Base-by-base conservation (phyloP, 2,797 vertebrate species). In the Channa striata region DNA sequence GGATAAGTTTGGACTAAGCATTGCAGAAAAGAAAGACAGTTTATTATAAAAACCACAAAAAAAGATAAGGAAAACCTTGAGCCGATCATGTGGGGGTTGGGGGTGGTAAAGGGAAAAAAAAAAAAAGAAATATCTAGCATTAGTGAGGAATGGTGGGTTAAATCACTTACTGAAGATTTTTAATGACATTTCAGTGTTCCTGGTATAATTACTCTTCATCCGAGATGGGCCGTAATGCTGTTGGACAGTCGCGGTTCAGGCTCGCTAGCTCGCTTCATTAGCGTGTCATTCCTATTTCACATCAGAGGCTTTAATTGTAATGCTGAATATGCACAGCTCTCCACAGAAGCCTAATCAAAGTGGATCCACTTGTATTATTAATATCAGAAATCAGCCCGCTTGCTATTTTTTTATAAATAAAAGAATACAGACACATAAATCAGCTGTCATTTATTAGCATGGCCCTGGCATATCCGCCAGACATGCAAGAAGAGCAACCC, bases 311-410 rank as follows among this genome's bases (percentile, higher is more conserved):
- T 99, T 99, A 99, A 99, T 99, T 99, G 97, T 99, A 97, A 99
- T 98, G 97, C 97, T 96, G 97, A 97, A 98, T 99, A 98, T 99
- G 97, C 96, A 96, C 96, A 95, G 96, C 96, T 96, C 96, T 97
- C 97, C 94, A 95, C 95, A 95, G 96, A 96, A 96, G 95, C 97
- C 97, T 99, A 99, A 99, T 99, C 97, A 99, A 99, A 99, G 97
- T 99, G 96, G 97, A 99, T 98, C 97, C 97, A 98, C 97, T 99
- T 99, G 97, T 99, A 99, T 99, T 99, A 99, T 99, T 99, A 98
- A 99, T 99, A 99, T 97, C 97, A 96, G 96, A 98, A 98, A 99
- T 99, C 97, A 97, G 97, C 96, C 96, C 94, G 96, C 96, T 97
- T 99, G 97, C 97, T 98, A 97, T 98, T 99, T 94, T 97, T 93